Base-by-base conservation (phyloP, 1,140 invertebrate genomes). In the Triops cancriformis region DNA sequence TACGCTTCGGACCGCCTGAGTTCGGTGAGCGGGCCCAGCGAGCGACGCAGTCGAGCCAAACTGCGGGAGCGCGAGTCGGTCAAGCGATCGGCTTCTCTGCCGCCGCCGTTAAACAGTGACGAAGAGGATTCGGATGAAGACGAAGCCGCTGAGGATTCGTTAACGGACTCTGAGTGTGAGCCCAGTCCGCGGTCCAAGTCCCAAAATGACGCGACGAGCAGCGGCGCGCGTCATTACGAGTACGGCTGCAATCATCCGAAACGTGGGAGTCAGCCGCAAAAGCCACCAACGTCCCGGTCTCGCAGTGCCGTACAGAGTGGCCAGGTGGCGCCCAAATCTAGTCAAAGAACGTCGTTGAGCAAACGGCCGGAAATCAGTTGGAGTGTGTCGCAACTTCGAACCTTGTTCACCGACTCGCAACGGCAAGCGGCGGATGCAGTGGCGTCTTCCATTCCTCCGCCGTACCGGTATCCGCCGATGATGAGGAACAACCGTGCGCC, bases 351-450 rank as follows among this genome's bases (percentile, higher is more conserved):
- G 51, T 64, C 51, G 51, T 64, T 64, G 74, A 26, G 79, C 37
- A 82, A 80, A 37, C 80, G 79, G 18, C 80, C 80, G 43, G 84
- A 85, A 78, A 85, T 85, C 14, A 84, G 82, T 77, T 85, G 85
- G 84, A 85, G 84, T 80, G 85, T 85, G 18, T 84, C 85, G 7
- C 81, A 84, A 72, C 79, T 85, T 18, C 73, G 85, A 31, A 81
- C 82, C 42, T 80, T 85, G 45, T 85, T 85, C 79, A 82, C 78
- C 42, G 81, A 81, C 28, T 43, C 72, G 26, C 51, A 64, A 64
- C 79, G 85, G n/a, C 73, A 85, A 28, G 81, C 82, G 37, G 80
- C 85, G 45, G 85, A 85, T 78, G 82, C 78, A 43, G 81, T 81
- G n/a, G 37, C 72, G 26, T 77, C 76, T 18, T 72, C 42, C 51